Conservation (phyloP, 1,140 invertebrate genomes). For the Bradysia coprophila region DNA sequence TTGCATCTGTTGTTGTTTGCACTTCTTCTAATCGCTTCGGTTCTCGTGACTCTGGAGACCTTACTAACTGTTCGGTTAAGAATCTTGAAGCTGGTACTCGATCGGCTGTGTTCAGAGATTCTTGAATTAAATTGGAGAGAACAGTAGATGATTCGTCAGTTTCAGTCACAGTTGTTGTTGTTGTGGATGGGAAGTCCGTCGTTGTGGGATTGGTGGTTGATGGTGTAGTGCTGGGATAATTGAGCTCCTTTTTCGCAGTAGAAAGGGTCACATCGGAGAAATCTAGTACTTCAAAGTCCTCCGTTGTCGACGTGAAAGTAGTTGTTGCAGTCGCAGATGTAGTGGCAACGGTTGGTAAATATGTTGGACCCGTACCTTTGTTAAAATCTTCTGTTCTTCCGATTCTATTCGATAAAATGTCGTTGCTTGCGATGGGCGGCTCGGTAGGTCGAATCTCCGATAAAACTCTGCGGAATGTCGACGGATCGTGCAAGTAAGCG, state of each 20-base stretch:
- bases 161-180: not conserved
- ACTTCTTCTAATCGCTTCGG: constrained; percentile 10
- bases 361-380: constrained; percentile 17
- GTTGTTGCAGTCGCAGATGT: constrained; percentile 18
- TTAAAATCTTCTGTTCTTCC: constrained; percentile 13
- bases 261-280: constrained; percentile 43
- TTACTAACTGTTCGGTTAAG: constrained; percentile 7
- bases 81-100: constrained; percentile 9
- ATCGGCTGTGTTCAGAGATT: constrained; percentile 10
- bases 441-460: constrained; percentile 58
- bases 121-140: constrained; percentile 13
- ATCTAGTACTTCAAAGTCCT: constrained; percentile 53
- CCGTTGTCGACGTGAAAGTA: constrained; percentile 31
- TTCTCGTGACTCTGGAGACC: constrained; percentile 7
- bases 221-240: constrained; percentile 20
- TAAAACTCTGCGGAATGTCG: constrained; percentile 52
- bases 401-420: not conserved
- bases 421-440: constrained; percentile 28
- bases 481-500: constrained; percentile 61
- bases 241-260: constrained; percentile 22
- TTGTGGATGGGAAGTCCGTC: not conserved
- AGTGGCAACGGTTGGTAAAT: constrained; percentile 17
- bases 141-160: constrained; percentile 5
- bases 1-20: constrained; percentile 12
- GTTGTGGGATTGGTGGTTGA: constrained; percentile 7